Evolutionary conservation across 2,797 vertebrate species (phyloP), one percentile per base, ranked within the genome.

Genomic region (Coreius guichenoti): DNA sequence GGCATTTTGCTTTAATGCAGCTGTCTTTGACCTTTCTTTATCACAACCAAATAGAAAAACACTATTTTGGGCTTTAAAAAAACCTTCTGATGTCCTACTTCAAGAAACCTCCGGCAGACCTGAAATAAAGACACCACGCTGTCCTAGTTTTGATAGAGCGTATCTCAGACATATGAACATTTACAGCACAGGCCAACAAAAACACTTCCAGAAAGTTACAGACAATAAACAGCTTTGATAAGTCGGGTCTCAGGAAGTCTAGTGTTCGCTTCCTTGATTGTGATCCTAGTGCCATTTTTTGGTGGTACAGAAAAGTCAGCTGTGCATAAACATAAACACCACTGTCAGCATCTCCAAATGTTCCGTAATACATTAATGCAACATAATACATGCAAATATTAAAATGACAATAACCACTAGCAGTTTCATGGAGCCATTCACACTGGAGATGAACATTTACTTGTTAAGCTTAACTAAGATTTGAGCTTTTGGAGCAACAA

Each of bases 51-150:
- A 75, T 67, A 85, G 73, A 84, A 87, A 88, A 70, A 39, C 86
- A 84, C 83, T 87, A 87, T 86, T 88, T 83, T 87, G 65, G 83
- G 83, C 45, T 77, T 68, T 83, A 36, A 54, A 85, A 83, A 80
- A 61, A 88, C 43, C 47, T 65, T 33, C 72, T 80, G 21, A 72
- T 90, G 88, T 87, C 89, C 90, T 89, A 91, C 87, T 90, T 91
- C 73, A 87, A 80, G 68, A 86, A 75, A 87, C 68, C 83, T 65
- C 82, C 51, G 8, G 84, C 83, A 87, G 87, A 86, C 87, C 87
- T 88, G 78, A 89, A 95, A 95, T 93, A 93, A 94, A 95, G 93
- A 94, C 92, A 95, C 92, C 93, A 93, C 91, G 93, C 93, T 94
- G 95, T 93, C 95, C 95, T 92, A 95, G 93, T 94, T 95, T 94